phyloP scores from a whole-genome alignment of 2,113 vertebrate species.

The Carollia perspicillata region DNA sequence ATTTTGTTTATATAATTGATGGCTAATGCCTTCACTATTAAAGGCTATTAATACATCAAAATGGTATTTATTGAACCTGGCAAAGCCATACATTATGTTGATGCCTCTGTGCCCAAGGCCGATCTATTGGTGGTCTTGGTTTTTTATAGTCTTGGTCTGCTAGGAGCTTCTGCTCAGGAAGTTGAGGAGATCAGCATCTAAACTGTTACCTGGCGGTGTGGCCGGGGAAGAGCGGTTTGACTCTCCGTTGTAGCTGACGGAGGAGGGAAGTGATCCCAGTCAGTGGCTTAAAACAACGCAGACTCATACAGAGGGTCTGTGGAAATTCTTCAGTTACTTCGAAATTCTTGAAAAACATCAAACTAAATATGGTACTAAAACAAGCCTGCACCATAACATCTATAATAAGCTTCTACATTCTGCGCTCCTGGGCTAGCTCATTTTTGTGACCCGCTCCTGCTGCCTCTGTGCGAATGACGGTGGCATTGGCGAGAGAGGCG shows the following conservation, averaged over 20 bases:
- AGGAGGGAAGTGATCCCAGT: not conserved
- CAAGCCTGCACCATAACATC: not conserved
- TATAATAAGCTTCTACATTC: not conserved
- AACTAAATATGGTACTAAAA: not conserved
- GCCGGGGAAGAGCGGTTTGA: not conserved
- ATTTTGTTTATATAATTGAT: conserved; percentile 68
- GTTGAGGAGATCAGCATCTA: not conserved
- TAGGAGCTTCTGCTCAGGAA: not conserved
- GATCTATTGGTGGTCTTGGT: not conserved
- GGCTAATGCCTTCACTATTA: conserved; percentile 46
- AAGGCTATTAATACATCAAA: conserved; percentile 69
- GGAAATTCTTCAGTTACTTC: not conserved
- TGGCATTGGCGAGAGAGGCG: not conserved
- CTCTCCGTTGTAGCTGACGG: not conserved
- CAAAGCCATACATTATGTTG: conserved; percentile 63
- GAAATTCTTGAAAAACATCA: not conserved
- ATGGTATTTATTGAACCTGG: conserved; percentile 60
- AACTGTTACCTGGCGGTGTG: not conserved
- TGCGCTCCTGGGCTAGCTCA: not conserved
- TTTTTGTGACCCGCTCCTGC: not conserved
- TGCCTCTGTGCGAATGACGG: not conserved
- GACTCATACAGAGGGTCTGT: not conserved
- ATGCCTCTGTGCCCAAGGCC: conserved; percentile 2
- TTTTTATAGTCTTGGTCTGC: not conserved
- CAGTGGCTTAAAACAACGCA: not conserved